Evolutionary conservation across 2,888 invertebrate genomes (phyloP), one percentile per base, ranked within the genome.

Genomic region (Cremastinae sp.): DNA sequence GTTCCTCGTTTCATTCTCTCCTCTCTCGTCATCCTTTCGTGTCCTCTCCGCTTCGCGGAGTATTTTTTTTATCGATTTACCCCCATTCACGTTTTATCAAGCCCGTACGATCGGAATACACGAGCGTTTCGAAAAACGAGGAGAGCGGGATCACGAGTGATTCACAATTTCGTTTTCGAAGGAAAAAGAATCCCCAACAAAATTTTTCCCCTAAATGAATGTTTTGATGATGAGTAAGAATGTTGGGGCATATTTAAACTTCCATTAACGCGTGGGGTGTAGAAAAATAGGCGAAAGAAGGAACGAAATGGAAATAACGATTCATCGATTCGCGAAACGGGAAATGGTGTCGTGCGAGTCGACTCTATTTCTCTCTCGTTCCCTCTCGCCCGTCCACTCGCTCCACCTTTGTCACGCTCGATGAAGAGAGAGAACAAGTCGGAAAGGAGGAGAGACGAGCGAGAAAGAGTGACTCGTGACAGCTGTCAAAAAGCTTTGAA

Each of bases 271-370:
- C 49, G 22, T 36, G 22, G 38, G 38, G 47, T n/a, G 34, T 28
- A 14, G 38, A 58, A 66, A 38, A 38, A 38, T 47, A 18, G 22
- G 47, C 0, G 20, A 69, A 22, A 59, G 65, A 72, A 43, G 41
- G 53, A 69, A 61, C 0, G 68, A 72, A 68, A 76, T 54, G 58
- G 66, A 62, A 36, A 20, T 28, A 70, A 64, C 68, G 68, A 78
- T 78, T 78, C 69, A 71, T 74, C 76, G 73, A 78, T 78, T 76
- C 71, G 76, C 71, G 74, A 74, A 75, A 77, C 56, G 66, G 53
- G 72, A 68, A 75, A 78, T 75, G 78, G 76, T 73, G 76, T 73
- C 76, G 76, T 69, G 59, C 64, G 45, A 73, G 72, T 73, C 68
- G 64, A 72, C 68, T 66, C 56, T 51, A 49, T 49, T 28, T 68